Evolutionary conservation across 2,888 invertebrate species (phyloP), one percentile per base, ranked within the genome.

Genomic region (Biston betularia): DNA sequence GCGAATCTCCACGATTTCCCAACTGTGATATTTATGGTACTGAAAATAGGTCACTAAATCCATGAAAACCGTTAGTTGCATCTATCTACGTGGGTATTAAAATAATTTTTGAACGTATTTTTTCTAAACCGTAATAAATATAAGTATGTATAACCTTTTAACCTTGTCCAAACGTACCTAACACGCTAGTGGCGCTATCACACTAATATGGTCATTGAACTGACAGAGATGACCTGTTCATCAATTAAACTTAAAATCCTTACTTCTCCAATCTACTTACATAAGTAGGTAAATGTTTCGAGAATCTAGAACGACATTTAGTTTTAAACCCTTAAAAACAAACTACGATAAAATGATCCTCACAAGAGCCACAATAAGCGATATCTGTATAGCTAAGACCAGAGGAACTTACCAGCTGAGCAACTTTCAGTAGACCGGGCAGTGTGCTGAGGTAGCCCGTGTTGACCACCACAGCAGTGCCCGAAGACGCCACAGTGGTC

Each of bases 351-450:
- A 38, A 38, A 38, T 6, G 38, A 9, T 38, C 38, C 8, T 4
- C 38, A 24, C 9, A 38, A 6, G 9, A 38, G 38, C 38, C 6
- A 38, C 38, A 9, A 38, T 0, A 38, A 38, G 6, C 9, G 38
- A 2, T 38, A 38, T 38, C 38, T 38, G 38, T 6, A 8, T 8
- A 38, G 38, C 9, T 38, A 6, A 9, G 6, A 4, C 8, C 9
- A 38, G 38, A 38, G 15, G 15, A 42, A 54, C 94, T 94, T 91
- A 98, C 98, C 95, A 98, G 85, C 92, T 98, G 95, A 12, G 96
- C 94, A n/a, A 98, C 84, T 90, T 98, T 98, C 10, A 98, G 92
- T 12, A 98, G 86, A 6, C 98, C 98, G 0, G 97, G 96, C 82
- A 96, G 93, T 34, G 97, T 95, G 85, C 96, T 96, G 74, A 98